Conservation (phyloP, 2,888 invertebrate species). For the Athrips mouffetella region DNA sequence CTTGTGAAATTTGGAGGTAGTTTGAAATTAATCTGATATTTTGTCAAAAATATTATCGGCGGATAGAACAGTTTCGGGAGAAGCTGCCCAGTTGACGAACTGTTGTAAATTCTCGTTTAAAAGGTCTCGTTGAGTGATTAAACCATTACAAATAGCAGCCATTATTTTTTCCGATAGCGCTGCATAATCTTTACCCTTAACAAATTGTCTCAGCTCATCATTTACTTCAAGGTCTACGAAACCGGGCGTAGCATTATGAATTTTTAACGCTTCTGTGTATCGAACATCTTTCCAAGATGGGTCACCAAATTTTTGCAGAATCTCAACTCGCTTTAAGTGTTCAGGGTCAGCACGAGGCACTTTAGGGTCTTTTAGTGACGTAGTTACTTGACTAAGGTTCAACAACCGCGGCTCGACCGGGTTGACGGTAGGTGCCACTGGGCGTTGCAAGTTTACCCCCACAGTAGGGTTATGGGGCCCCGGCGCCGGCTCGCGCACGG, state of each 20-base stretch:
- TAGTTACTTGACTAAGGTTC: neutral
- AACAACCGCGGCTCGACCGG: neutral
- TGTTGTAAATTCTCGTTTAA: too few relatives aligned
- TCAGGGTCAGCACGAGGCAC: neutral
- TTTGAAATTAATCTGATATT: too few relatives aligned
- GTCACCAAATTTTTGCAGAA: neutral
- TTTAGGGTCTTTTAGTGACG: neutral
- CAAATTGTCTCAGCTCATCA: constrained; percentile 14
- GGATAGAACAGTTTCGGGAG: too few relatives aligned
- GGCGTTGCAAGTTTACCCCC: too few relatives aligned
- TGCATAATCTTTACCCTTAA: too few relatives aligned
- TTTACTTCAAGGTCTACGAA: constrained; percentile 12
- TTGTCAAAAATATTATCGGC: too few relatives aligned
- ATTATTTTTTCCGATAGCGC: neutral
- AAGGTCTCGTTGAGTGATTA: neutral
- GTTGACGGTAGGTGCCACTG: too few relatives aligned
- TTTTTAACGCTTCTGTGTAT: constrained; percentile 12
- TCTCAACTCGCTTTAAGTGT: neutral
- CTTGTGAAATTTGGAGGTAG: too few relatives aligned
- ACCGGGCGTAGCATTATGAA: constrained; percentile 9
- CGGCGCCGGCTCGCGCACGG: too few relatives aligned
- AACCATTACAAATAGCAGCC: neutral
- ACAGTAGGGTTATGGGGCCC: too few relatives aligned
- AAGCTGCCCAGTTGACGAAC: too few relatives aligned
- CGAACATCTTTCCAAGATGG: constrained; percentile 15